phyloP scores from a whole-genome alignment of 2,797 vertebrate species.

The Zenarchopterus dispar region DNA sequence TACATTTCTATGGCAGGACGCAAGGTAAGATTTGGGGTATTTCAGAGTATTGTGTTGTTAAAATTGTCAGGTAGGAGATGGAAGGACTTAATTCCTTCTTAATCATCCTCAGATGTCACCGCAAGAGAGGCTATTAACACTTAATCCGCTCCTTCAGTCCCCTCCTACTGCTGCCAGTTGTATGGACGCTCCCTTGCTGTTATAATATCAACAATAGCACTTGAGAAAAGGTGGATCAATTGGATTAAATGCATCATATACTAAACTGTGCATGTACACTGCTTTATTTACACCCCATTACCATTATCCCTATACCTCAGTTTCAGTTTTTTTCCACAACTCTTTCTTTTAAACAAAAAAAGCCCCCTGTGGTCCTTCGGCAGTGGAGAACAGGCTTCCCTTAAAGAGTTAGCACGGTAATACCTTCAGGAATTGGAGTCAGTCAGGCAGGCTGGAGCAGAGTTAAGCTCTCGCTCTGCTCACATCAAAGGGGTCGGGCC shows the following conservation, averaged over 20 bases:
- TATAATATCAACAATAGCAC: slow-evolving; percentile 35
- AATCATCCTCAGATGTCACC: slow-evolving; percentile 53
- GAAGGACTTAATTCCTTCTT: slow-evolving; percentile 49
- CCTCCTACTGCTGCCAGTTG: slow-evolving; percentile 26
- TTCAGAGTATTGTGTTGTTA: slow-evolving; percentile 21
- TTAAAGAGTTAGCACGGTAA: slow-evolving; percentile 73
- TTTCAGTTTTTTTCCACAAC: slow-evolving; percentile 31
- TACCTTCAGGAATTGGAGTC: slow-evolving; percentile 64
- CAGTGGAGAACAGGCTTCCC: slow-evolving; percentile 49
- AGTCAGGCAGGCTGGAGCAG: slow-evolving; percentile 61
- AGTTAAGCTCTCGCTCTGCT: slow-evolving; percentile 64
- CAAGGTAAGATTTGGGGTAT: slow-evolving; percentile 6
- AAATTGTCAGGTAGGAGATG: slow-evolving; percentile 35
- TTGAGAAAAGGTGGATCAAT: slow-evolving; percentile 31
- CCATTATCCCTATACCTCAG: background rate
- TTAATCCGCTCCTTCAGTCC: slow-evolving; percentile 58
- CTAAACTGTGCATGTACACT: slow-evolving; percentile 11
- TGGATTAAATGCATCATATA: slow-evolving; percentile 29
- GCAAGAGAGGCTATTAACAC: slow-evolving; percentile 52
- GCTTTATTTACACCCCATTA: slow-evolving; percentile 28
- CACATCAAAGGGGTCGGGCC: slow-evolving; percentile 71
- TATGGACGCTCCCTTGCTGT: slow-evolving; percentile 34
- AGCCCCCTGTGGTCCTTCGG: slow-evolving; percentile 46
- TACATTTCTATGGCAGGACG: slow-evolving; percentile 18
- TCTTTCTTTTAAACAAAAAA: slow-evolving; percentile 34